Conservation (phyloP, 2,888 invertebrate species). For the Deilephila elpenor region DNA sequence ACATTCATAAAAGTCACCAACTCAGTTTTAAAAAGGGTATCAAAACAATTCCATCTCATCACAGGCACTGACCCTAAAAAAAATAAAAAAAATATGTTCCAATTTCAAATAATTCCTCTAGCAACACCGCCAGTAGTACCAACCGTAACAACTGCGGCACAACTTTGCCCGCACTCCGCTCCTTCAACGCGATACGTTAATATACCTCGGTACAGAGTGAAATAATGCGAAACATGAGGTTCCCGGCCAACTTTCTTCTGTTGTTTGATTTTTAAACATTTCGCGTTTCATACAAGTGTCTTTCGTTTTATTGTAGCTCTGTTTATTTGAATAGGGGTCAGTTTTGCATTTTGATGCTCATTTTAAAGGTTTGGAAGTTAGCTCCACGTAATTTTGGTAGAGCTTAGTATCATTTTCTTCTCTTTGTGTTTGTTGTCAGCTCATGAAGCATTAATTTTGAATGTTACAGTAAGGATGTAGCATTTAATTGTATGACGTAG, state of each 20-base stretch:
- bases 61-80: background rate
- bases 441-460: too few relatives aligned
- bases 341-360: background rate
- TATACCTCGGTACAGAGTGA: conserved; percentile 21
- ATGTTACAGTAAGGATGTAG: too few relatives aligned
- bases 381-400: too few relatives aligned
- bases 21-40: too few relatives aligned
- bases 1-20: too few relatives aligned
- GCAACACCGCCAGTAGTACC: conserved; percentile 8
- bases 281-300: background rate
- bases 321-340: background rate
- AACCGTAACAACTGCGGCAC: conserved; percentile 7
- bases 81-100: background rate
- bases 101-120: background rate
- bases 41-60: background rate
- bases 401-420: too few relatives aligned
- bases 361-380: too few relatives aligned
- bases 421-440: too few relatives aligned
- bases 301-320: background rate
- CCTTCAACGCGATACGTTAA: conserved; percentile 11
- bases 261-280: conserved; percentile 26
- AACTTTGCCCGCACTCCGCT: conserved; percentile 23
- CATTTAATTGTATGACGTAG: too few relatives aligned
- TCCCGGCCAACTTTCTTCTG: conserved; percentile 9
- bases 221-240: conserved; percentile 23